phyloP scores from a whole-genome alignment of 2,888 invertebrate genomes.

The Melipona bicolor region DNA sequence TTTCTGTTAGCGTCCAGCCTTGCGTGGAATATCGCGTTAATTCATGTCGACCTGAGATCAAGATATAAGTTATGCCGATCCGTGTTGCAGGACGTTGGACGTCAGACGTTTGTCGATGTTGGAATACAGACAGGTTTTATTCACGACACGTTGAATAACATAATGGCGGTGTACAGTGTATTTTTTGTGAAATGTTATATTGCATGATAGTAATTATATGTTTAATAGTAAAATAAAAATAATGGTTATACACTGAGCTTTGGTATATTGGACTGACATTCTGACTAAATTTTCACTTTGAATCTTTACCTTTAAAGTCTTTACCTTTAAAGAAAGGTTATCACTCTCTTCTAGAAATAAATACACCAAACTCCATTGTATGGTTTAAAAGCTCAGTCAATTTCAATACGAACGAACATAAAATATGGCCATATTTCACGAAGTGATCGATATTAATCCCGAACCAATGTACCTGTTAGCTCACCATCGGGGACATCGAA shows the following conservation, averaged over 20 bases:
- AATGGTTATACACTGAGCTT: neutral
- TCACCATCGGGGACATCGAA: constrained; percentile 7
- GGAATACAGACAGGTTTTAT: neutral
- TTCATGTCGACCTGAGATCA: neutral
- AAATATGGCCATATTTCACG: neutral
- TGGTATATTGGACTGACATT: rapidly evolving
- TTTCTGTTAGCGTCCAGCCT: constrained; percentile 25
- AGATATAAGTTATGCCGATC: constrained; percentile 3
- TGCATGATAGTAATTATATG: neutral
- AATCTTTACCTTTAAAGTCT: neutral
- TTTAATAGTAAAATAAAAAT: neutral
- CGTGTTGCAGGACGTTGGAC: neutral
- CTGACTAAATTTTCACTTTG: neutral
- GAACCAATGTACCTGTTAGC: constrained; percentile 7
- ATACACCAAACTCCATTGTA: neutral
- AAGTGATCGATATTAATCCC: constrained; percentile 20
- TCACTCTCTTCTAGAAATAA: neutral
- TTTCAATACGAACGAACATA: neutral
- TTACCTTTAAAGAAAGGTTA: neutral
- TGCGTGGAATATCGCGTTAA: constrained; percentile 15
- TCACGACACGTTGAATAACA: neutral
- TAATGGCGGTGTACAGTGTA: neutral
- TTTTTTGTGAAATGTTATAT: neutral
- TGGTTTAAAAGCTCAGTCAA: neutral
- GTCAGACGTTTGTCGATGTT: neutral